Evolutionary conservation across 2,113 vertebrate species (phyloP).

Genomic region (Meleagris gallopavo): DNA sequence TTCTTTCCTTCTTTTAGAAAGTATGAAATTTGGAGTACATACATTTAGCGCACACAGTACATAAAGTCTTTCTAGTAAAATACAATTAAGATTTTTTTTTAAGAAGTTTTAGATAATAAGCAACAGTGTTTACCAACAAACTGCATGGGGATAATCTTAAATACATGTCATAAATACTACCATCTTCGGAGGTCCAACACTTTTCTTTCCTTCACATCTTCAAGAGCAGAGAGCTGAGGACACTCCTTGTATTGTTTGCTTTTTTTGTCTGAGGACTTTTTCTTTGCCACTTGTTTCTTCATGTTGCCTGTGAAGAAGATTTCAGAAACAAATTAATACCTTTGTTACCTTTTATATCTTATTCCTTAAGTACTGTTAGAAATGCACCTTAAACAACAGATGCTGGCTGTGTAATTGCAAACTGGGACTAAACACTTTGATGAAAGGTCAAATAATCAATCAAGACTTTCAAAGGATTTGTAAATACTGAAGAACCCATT

Average conservation of each 20-base stretch:
- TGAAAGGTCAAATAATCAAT: not conserved
- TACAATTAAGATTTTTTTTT: not conserved
- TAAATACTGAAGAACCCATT: not conserved
- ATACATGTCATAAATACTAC: conserved; percentile 73
- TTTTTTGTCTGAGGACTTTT: conserved; percentile 88
- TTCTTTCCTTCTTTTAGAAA: not conserved
- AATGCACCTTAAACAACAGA: not conserved
- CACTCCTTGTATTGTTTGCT: conserved; percentile 86
- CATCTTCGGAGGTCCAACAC: conserved; percentile 95
- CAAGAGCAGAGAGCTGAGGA: conserved; percentile 81
- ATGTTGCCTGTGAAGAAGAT: conserved; percentile 83
- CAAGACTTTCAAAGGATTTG: not conserved
- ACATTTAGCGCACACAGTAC: not conserved
- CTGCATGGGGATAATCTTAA: not conserved
- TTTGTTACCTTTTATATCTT: not conserved
- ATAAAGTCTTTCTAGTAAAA: not conserved
- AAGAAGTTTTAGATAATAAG: not conserved
- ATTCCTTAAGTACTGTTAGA: not conserved
- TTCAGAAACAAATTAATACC: not conserved
- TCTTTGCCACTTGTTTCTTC: conserved; percentile 90
- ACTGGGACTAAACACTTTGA: not conserved
- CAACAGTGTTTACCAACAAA: not conserved
- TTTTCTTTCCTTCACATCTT: conserved; percentile 95
- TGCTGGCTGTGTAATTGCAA: not conserved
- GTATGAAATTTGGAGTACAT: not conserved